Base-by-base conservation (phyloP, 2,797 vertebrate species). In the Rhabdomys pumilio region DNA sequence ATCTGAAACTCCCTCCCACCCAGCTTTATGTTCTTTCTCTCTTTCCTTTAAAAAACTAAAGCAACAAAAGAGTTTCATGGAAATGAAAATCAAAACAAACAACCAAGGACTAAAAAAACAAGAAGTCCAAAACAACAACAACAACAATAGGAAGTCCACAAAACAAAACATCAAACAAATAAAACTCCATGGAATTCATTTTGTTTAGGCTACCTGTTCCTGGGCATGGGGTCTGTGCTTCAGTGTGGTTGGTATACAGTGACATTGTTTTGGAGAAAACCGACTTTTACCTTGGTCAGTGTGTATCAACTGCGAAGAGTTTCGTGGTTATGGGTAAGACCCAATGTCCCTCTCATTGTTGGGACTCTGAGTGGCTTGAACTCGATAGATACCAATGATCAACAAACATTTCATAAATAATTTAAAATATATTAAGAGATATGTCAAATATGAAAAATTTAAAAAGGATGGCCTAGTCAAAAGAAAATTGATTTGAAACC, bases 341-440 rank as follows among this genome's bases (percentile, higher is more conserved):
- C 3, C 31, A 67, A 50, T 47, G 17, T n/a, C 31, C 29, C 4
- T 50, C 6, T 50, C 29, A 34, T 31, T 67, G 12, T 53, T 50
- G 31, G 12, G 19, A 50, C 7, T 22, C 31, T 69, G 31, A n/a
- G 19, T 50, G 44, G 6, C 61, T 50, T 50, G 61, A 67, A 50
- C 11, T 19, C 13, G 20, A 29, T 41, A 90, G 13, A 38, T 92
- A 29, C 19, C 14, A 95, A 80, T 24, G 24, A 80, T 89, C 34
- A 91, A 38, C 19, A 92, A n/a, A 63, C 14, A 75, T 63, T 89
- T 88, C 89, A 91, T 19, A 86, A 69, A 26, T 75, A 86, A 82
- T 61, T 44, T 80, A 41, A 69, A 63, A 47, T 57, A 10, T 44
- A 34, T 44, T 81, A 63, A 77, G 1, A 53, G 38, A 95, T 20